Conservation (phyloP, 2,888 invertebrate genomes). For the Galeruca laticollis region DNA sequence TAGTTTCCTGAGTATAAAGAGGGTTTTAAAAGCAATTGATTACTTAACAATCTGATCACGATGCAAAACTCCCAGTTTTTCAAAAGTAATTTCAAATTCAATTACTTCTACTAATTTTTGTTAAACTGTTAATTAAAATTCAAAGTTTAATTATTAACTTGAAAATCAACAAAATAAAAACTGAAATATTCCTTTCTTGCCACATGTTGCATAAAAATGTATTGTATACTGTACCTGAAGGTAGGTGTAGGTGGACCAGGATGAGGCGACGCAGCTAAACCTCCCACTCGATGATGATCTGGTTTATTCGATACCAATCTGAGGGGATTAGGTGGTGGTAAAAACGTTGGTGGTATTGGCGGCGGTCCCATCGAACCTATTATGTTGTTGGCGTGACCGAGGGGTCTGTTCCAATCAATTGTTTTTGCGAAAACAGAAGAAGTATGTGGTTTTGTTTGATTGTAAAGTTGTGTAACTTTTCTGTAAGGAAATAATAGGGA, state of each 20-base stretch:
- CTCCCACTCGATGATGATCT: conserved; percentile 64
- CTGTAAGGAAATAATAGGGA: conserved; percentile 53
- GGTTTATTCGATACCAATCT: conserved; percentile 69
- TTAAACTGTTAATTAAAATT: too few species aligned
- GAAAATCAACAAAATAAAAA: too few species aligned
- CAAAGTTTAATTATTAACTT: too few species aligned
- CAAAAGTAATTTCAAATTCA: too few species aligned
- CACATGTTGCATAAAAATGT: too few species aligned
- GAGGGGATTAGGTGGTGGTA: conserved; percentile 72
- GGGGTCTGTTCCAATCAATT: conserved; percentile 65
- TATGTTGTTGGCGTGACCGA: conserved; percentile 65
- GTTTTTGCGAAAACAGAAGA: conserved; percentile 59
- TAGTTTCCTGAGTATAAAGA: too few species aligned
- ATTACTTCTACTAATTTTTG: too few species aligned
- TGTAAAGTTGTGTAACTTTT: conserved; percentile 64
- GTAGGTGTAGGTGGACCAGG: conserved; percentile 76
- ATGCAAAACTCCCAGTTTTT: too few species aligned
- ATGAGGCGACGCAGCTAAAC: conserved; percentile 68
- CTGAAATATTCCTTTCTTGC: too few species aligned
- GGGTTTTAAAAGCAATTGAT: too few species aligned
- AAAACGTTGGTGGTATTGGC: conserved; percentile 67
- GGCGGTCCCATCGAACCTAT: conserved; percentile 64
- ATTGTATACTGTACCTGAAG: conserved; percentile 74
- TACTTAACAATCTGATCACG: too few species aligned
- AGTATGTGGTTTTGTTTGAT: conserved; percentile 59